These are phyloP conservation scores for Tyria jacobaeae DNA, from an alignment of 2,888 invertebrate species.

Conservation along the genomic window DNA sequence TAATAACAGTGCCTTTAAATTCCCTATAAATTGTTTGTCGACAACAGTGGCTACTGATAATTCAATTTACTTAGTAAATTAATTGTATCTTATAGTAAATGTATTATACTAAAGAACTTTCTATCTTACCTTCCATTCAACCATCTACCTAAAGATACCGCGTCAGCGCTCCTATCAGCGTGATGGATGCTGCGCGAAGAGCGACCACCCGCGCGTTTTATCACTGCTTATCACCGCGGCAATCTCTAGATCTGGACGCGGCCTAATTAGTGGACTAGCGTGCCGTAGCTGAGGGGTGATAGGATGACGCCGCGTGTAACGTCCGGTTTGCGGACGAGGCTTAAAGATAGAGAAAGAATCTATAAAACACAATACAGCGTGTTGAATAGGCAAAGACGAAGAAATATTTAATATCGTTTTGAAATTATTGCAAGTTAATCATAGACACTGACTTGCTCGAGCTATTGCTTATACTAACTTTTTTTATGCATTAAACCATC, in stretches of 20 bases:
- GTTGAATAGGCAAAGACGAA: neutral
- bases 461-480: too few species aligned
- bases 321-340: slow-evolving; percentile 5
- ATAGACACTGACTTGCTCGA: too few species aligned
- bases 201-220: slow-evolving; percentile 61
- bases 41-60: too few species aligned
- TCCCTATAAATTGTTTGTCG: too few species aligned
- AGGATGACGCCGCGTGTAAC: slow-evolving; percentile 53
- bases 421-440: too few species aligned
- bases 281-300: slow-evolving; percentile 49
- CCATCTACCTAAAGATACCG: slow-evolving; percentile 5
- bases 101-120: neutral
- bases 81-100: neutral
- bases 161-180: slow-evolving; percentile 28
- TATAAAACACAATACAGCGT: neutral
- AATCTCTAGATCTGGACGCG: slow-evolving; percentile 66
- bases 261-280: slow-evolving; percentile 76
- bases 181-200: slow-evolving; percentile 40
- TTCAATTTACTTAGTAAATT: too few species aligned
- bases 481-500: too few species aligned
- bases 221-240: slow-evolving; percentile 55
- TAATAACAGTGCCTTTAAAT: too few species aligned
- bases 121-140: neutral
- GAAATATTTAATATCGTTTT: too few species aligned
- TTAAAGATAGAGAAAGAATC: neutral